A percentile compares a stretch with the other conserved stretches of the same genome.
These are phyloP conservation scores for Brachionus asplanchnoidis DNA, from an alignment of 1,140 invertebrate species.

Conservation along the genomic window DNA sequence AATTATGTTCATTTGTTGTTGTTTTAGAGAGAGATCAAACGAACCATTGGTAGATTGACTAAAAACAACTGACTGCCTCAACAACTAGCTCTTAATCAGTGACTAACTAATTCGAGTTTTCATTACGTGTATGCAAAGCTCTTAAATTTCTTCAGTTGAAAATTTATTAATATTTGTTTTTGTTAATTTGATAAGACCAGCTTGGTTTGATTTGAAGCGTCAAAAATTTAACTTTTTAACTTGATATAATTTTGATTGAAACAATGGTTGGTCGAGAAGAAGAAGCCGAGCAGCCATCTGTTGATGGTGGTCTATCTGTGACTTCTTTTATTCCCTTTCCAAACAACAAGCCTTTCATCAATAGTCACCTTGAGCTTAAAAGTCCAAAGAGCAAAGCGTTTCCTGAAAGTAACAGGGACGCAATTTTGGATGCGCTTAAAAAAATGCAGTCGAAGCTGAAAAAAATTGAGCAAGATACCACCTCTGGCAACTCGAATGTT, in stretches of 20 bases:
- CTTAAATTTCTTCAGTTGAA: not conserved
- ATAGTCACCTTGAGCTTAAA: not conserved
- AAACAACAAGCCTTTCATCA: not conserved
- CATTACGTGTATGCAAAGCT: not conserved
- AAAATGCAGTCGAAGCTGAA: conserved; percentile 23
- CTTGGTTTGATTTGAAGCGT: not conserved
- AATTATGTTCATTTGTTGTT: conserved; percentile 24
- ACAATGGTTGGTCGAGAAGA: conserved; percentile 11
- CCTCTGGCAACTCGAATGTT: not conserved
- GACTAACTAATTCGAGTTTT: not conserved
- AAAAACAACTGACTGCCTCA: not conserved
- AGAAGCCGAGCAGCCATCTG: not conserved
- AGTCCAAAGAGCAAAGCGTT: not conserved
- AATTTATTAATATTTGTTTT: not conserved
- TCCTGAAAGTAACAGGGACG: not conserved
- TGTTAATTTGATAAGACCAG: not conserved
- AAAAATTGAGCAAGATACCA: not conserved
- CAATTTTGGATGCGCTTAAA: not conserved
- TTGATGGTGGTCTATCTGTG: not conserved
- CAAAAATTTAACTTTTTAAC: not conserved
- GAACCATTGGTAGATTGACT: not conserved
- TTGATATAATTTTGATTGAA: not conserved
- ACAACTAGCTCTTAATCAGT: not conserved
- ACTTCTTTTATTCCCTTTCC: not conserved
- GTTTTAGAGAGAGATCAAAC: not conserved